A percentile compares a stretch with the other conserved stretches of the same genome.
These are phyloP conservation scores for Ameiurus melas DNA, from an alignment of 2,113 vertebrate species.

Conservation along the genomic window DNA sequence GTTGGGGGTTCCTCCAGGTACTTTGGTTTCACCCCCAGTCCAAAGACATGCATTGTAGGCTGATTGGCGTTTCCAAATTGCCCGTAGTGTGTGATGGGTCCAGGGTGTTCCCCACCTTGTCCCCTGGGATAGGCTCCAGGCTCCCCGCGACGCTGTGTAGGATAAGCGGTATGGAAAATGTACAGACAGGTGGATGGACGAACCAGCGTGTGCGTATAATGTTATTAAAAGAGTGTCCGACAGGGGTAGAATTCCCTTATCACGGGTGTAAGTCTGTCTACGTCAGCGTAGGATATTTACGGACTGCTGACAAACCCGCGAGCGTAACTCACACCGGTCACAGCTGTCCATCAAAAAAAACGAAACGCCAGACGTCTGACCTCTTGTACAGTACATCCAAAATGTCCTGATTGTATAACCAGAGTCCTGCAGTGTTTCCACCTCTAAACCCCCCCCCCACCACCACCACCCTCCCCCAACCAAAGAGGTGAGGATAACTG, in stretches of 20 bases:
- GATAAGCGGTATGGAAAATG: too few relatives aligned
- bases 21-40: too few relatives aligned
- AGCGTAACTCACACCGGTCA: conserved; percentile 11
- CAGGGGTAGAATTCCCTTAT: not conserved
- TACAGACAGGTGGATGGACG: too few relatives aligned
- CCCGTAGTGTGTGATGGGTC: too few relatives aligned
- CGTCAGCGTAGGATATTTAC: conserved; percentile 1
- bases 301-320: too few relatives aligned
- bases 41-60: too few relatives aligned
- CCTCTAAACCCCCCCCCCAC: not conserved
- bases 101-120: too few relatives aligned
- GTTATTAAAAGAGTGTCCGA: not conserved
- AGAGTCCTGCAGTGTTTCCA: not conserved
- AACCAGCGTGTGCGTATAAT: not conserved
- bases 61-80: too few relatives aligned
- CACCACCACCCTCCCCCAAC: not conserved
- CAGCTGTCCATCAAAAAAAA: not conserved
- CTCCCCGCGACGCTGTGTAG: too few relatives aligned
- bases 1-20: too few relatives aligned
- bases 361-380: not conserved
- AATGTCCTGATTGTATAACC: not conserved
- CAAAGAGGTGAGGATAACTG: not conserved
- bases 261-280: not conserved
- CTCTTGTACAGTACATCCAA: not conserved
- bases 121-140: too few relatives aligned